Base-by-base conservation (phyloP, 23 tunicate genomes). In the Phallusia fumigata region DNA sequence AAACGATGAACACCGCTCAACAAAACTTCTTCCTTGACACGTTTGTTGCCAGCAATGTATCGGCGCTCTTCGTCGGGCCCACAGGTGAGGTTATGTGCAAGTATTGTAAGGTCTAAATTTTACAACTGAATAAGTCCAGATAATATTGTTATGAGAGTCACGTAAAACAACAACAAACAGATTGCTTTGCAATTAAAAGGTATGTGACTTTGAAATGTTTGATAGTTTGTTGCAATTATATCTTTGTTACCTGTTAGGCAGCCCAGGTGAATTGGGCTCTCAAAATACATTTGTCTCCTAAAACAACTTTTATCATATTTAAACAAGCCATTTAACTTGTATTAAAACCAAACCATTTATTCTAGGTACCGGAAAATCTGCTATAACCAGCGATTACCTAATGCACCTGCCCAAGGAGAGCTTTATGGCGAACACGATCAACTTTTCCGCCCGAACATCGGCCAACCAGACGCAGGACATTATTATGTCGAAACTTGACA, bases 321-420 rank as follows among this genome's bases (percentile, higher is more conserved):
- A n/a, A n/a, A n/a, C n/a, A n/a, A n/a, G n/a, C n/a, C n/a, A n/a
- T n/a, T n/a, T n/a, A 40, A 40, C 47, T 40, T 40, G 47, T 3
- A 40, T 10, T 40, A 40, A 40, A 40, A 5, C 10, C 10, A 3
- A 40, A 5, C 47, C 40, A 36, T 26, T 35, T 76, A 35, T 26
- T 31, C 18, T 58, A 93, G 99, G 99, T 19, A 95, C 99, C 44
- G 99, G 99, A 18, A 95, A 95, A 80, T 90, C 99, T 13, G 99
- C 99, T 0, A 87, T 95, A 52, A 95, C 99, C 40, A 90, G 91
- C 72, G 91, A 90, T 44, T 95, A 90, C 82, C 84, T 95, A 77
- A 73, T 95, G 80, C 77, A 87, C 22, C 53, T 90, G 33, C 89
- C 96, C 10, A 95, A 95, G 53, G 95, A 90, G 40, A 84, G 77